Percentiles rank a stretch among this genome's conserved stretches.
These are phyloP conservation scores for Galbula dea DNA, from an alignment of 2,113 vertebrate genomes.

Conservation along the genomic window DNA sequence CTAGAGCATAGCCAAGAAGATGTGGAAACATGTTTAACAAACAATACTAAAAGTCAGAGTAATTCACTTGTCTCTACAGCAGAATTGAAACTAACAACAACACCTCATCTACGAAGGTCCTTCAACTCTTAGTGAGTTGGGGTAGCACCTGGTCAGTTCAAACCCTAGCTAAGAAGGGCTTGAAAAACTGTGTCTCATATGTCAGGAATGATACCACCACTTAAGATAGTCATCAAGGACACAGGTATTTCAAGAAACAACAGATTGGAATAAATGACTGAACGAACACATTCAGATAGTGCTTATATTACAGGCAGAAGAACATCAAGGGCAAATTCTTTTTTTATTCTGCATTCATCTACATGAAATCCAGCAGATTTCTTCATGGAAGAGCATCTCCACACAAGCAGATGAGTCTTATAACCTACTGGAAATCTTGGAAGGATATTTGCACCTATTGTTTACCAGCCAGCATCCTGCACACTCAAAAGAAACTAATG, in stretches of 20 bases:
- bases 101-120: slow-evolving; percentile 47
- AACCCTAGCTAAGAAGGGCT: slow-evolving; percentile 5
- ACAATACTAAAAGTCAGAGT: not conserved
- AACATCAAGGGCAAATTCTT: slow-evolving; percentile 1
- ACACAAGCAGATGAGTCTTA: slow-evolving; percentile 23
- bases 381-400: slow-evolving; percentile 13
- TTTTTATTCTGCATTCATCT: slow-evolving; percentile 34
- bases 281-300: slow-evolving; percentile 14
- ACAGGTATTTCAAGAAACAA: slow-evolving; percentile 34
- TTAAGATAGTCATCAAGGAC: slow-evolving; percentile 20
- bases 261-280: not conserved
- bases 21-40: not conserved
- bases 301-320: slow-evolving; percentile 20
- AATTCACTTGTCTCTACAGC: slow-evolving; percentile 3
- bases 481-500: not conserved
- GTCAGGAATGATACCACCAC: slow-evolving; percentile 20
- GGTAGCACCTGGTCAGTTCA: slow-evolving; percentile 42
- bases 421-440: not conserved
- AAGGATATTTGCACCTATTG: slow-evolving; percentile 18
- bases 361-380: not conserved
- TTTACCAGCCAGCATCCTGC: slow-evolving; percentile 6
- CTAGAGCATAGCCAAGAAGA: not conserved
- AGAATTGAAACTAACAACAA: slow-evolving; percentile 49
- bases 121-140: slow-evolving; percentile 39
- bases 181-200: not conserved